These are phyloP conservation scores for Oreotrochilus melanogaster DNA, from an alignment of 2,113 vertebrate genomes.

Conservation along the genomic window DNA sequence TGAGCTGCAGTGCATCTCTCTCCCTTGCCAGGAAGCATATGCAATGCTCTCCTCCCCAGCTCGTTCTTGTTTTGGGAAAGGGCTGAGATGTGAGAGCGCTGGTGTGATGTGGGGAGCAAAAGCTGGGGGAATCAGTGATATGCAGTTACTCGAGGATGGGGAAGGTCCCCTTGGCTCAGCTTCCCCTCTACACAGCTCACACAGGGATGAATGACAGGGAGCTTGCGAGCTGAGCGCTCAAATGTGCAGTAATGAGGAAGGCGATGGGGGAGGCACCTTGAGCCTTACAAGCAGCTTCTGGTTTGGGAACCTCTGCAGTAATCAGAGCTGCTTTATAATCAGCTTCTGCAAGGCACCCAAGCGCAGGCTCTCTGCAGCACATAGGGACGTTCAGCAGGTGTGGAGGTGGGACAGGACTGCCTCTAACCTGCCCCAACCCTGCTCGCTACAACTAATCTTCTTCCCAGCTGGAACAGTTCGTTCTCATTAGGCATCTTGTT, in stretches of 20 bases:
- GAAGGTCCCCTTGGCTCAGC: not conserved
- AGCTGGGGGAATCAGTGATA: not conserved
- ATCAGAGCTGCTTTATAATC: not conserved
- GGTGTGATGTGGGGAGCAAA: not conserved
- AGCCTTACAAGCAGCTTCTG: not conserved
- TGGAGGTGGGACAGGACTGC: not conserved
- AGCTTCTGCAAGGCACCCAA: not conserved
- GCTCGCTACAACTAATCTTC: not conserved
- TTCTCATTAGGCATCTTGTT: not conserved
- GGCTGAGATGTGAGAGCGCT: not conserved
- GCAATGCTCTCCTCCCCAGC: not conserved
- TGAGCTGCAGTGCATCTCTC: not conserved
- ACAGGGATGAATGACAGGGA: not conserved
- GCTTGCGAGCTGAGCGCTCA: rapidly evolving
- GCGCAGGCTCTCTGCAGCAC: not conserved
- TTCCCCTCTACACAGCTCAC: not conserved
- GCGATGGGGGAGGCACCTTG: not conserved
- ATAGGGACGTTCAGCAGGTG: not conserved
- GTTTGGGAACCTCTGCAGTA: not conserved
- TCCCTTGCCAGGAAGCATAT: not conserved
- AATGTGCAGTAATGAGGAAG: not conserved
- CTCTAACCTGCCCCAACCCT: not conserved
- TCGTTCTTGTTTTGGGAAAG: not conserved
- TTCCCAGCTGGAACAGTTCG: not conserved
- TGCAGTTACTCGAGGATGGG: not conserved